These are phyloP conservation scores for Marmota monax DNA, from an alignment of 2,113 vertebrate species.

Conservation along the genomic window DNA sequence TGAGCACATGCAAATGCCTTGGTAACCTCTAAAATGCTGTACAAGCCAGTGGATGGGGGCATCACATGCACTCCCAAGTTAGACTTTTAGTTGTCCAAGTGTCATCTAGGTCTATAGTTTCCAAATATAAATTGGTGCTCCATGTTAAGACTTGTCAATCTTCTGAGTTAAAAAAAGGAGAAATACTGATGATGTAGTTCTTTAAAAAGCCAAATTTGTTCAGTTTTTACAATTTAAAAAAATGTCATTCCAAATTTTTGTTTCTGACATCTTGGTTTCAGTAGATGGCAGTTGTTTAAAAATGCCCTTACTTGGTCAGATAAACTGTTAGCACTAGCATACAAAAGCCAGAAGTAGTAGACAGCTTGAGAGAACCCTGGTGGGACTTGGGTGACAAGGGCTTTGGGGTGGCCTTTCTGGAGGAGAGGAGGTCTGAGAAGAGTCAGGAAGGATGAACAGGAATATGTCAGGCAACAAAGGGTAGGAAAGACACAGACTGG, in stretches of 20 bases:
- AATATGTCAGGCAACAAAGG: neutral
- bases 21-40: neutral
- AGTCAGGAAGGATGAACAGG: neutral
- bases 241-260: slow-evolving; percentile 8
- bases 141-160: slow-evolving; percentile 28
- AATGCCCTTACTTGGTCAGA: slow-evolving; percentile 17
- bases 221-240: slow-evolving; percentile 42
- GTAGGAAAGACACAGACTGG: neutral
- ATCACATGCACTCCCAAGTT: neutral
- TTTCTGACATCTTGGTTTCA: slow-evolving; percentile 53
- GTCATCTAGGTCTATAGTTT: neutral
- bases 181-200: neutral
- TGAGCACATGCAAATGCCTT: neutral
- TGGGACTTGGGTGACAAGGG: neutral
- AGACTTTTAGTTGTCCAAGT: neutral
- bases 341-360: neutral
- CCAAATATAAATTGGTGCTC: neutral
- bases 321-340: neutral
- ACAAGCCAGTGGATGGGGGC: neutral
- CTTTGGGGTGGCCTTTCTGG: neutral
- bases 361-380: neutral
- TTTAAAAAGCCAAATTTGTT: slow-evolving; percentile 4
- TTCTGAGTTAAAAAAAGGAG: slow-evolving; percentile 19
- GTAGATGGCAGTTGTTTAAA: neutral
- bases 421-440: slow-evolving; percentile 18